A percentile compares a stretch with the other conserved stretches of the same genome.
Conservation (phyloP, 2,113 vertebrate species). For the Epinephelus lanceolatus region DNA sequence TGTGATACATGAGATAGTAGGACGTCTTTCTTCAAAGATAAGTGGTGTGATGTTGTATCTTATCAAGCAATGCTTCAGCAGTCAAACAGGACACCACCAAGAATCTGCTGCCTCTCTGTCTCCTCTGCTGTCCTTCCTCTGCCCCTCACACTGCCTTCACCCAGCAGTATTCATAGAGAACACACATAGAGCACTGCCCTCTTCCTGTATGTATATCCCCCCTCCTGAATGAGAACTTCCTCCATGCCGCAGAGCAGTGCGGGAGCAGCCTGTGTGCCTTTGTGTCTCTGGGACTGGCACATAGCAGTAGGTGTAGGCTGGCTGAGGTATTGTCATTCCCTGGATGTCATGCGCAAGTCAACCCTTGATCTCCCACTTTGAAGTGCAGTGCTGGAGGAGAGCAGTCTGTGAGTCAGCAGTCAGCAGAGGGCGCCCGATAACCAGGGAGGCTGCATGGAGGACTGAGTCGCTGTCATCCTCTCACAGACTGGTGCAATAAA, state of each 20-base stretch:
- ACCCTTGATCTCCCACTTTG: constrained; percentile 86
- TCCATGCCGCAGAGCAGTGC: constrained; percentile 58
- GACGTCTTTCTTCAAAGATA: constrained; percentile 71
- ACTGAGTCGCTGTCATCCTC: constrained; percentile 35
- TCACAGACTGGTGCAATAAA: constrained; percentile 84
- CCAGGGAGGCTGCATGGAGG: constrained; percentile 38
- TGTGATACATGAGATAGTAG: constrained; percentile 73
- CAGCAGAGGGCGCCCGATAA: constrained; percentile 82
- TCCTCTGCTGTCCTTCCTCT: constrained; percentile 61
- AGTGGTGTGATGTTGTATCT: constrained; percentile 71
- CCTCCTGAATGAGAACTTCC: constrained; percentile 69
- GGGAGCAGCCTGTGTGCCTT: constrained; percentile 75
- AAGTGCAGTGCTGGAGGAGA: constrained; percentile 75
- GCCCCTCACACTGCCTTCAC: constrained; percentile 49
- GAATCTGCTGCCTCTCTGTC: constrained; percentile 70
- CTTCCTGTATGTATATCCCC: constrained; percentile 76
- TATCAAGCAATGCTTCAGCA: constrained; percentile 81
- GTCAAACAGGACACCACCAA: constrained; percentile 66
- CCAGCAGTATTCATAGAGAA: constrained; percentile 64
- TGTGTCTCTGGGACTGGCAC: constrained; percentile 71
- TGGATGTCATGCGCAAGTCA: constrained; percentile 82
- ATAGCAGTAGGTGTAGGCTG: constrained; percentile 75
- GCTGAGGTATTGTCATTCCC: constrained; percentile 85
- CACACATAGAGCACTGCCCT: constrained; percentile 76
- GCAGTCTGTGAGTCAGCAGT: constrained; percentile 5